Percentiles rank a stretch among this genome's conserved stretches.
These are phyloP conservation scores for Scaptomyza parva DNA, from an alignment of 2,888 invertebrate species.

Conservation along the genomic window DNA sequence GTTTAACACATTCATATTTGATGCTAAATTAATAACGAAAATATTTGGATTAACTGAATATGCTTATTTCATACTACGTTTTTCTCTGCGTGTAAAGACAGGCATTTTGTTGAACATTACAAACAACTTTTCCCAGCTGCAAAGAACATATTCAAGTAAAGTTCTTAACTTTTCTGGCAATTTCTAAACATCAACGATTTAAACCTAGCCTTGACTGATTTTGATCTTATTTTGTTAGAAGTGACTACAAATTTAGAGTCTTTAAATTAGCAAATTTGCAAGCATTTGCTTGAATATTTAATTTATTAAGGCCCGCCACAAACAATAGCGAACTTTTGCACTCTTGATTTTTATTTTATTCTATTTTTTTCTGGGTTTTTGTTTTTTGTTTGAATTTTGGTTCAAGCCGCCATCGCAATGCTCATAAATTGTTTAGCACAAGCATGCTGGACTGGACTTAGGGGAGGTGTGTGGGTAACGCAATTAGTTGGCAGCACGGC, in stretches of 20 bases:
- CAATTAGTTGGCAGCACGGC: conserved; percentile 70
- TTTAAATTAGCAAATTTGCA: conserved; percentile 31
- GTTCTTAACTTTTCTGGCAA: background rate
- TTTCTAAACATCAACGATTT: too few species aligned
- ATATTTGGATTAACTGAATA: too few species aligned
- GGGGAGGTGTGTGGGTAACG: conserved; percentile 15
- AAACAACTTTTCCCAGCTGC: background rate
- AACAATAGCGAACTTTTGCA: conserved; percentile 43
- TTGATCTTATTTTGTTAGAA: background rate
- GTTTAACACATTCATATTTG: too few species aligned
- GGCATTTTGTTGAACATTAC: background rate
- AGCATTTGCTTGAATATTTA: conserved; percentile 61
- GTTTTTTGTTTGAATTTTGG: background rate
- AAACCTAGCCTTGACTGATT: conserved; percentile 1
- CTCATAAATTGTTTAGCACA: conserved; percentile 64
- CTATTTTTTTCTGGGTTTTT: conserved; percentile 17
- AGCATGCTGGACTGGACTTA: conserved; percentile 14
- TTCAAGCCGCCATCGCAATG: conserved; percentile 52
- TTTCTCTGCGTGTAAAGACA: too few species aligned
- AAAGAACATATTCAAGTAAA: background rate
- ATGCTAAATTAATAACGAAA: too few species aligned
- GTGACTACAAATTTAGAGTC: background rate
- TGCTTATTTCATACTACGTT: too few species aligned
- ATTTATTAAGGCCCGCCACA: conserved; percentile 60
- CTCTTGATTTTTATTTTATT: conserved; percentile 16